Evolutionary conservation across 2,113 vertebrate genomes (phyloP).

Genomic region (Sarotherodon lohbergeri): DNA sequence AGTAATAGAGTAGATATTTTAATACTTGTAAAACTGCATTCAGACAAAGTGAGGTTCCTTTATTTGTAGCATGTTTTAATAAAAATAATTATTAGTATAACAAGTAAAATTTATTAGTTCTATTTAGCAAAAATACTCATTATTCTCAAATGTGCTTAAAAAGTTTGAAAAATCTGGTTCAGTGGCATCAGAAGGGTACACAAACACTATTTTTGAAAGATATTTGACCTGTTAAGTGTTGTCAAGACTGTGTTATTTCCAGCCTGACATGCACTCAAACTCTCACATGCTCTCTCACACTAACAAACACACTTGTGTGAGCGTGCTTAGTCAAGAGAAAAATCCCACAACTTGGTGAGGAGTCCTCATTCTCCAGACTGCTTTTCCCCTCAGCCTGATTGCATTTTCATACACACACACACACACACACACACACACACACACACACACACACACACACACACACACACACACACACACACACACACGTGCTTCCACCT

Average conservation of each 20-base stretch:
- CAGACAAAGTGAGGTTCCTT: neutral
- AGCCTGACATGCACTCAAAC: neutral
- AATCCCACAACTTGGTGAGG: conserved; percentile 41
- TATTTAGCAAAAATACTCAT: neutral
- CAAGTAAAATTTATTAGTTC: neutral
- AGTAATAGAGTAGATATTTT: neutral
- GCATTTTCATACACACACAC: neutral
- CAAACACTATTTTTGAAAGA: neutral
- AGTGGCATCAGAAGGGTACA: neutral
- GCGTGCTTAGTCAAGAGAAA: conserved; percentile 40
- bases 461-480: too few species aligned
- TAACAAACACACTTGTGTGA: neutral
- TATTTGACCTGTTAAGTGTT: conserved; percentile 30
- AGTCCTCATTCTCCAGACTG: conserved; percentile 23
- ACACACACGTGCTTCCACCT: too few species aligned
- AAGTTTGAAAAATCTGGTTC: neutral
- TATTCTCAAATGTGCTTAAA: neutral
- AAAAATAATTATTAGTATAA: neutral
- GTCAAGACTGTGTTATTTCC: conserved; percentile 33
- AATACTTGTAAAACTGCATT: neutral
- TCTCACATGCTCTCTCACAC: neutral
- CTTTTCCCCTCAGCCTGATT: neutral
- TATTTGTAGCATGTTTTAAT: neutral
- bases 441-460: too few species aligned
- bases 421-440: neutral